Evolutionary conservation across 2,113 vertebrate species (phyloP).

Genomic region (Grus americana): DNA sequence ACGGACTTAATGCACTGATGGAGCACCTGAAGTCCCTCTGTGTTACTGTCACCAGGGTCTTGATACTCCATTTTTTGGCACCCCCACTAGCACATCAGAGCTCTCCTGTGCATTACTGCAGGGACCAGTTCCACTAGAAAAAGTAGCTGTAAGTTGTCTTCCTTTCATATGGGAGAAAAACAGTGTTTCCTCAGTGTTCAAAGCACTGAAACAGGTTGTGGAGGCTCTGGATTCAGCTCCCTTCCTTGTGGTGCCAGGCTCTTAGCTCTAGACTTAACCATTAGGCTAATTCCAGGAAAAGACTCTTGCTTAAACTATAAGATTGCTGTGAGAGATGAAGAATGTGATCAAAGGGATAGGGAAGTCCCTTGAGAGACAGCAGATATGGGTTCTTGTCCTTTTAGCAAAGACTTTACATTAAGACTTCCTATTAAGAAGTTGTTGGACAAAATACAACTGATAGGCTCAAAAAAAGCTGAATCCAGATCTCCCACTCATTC

Average conservation of each 20-base stretch:
- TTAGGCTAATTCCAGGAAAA: neutral
- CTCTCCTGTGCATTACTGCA: neutral
- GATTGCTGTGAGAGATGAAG: neutral
- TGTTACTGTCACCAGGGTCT: neutral
- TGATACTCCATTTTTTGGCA: neutral
- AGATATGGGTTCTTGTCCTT: neutral
- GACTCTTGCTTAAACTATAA: neutral
- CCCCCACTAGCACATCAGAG: neutral
- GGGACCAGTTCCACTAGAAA: neutral
- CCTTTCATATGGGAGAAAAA: neutral
- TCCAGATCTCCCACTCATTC: neutral
- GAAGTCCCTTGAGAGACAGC: neutral
- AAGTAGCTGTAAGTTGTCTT: neutral
- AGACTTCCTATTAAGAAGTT: neutral
- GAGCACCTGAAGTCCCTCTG: neutral
- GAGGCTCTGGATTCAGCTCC: neutral
- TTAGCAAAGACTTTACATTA: neutral
- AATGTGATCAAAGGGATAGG: neutral
- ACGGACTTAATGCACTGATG: neutral
- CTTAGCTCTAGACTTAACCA: neutral
- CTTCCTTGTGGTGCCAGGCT: neutral
- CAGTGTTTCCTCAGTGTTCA: neutral
- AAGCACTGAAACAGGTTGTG: neutral
- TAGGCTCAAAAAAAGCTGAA: neutral
- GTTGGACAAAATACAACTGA: neutral